These are phyloP conservation scores for Malurus cyaneus DNA, from an alignment of 2,113 vertebrate species.

Conservation along the genomic window DNA sequence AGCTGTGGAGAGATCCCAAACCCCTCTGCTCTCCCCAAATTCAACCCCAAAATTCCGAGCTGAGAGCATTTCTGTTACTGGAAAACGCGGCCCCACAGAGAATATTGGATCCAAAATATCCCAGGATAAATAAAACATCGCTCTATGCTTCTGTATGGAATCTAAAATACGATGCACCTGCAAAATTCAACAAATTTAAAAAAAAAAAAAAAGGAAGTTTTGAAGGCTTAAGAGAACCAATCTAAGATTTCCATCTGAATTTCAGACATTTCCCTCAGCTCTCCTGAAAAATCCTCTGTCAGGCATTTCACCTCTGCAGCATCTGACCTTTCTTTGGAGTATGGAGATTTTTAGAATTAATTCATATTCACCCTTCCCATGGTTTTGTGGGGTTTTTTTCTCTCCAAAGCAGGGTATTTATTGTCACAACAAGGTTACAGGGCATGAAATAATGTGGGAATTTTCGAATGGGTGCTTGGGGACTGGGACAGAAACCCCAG, in stretches of 20 bases:
- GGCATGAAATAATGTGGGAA: neutral
- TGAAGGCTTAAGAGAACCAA: neutral
- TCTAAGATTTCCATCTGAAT: neutral
- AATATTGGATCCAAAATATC: fast-evolving
- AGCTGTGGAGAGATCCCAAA: neutral
- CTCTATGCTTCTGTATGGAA: neutral
- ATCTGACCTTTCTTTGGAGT: neutral
- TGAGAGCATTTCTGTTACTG: neutral
- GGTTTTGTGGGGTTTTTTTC: neutral
- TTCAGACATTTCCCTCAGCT: neutral
- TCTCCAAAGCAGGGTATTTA: neutral
- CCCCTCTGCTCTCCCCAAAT: neutral
- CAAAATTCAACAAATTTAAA: neutral
- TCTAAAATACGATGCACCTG: fast-evolving
- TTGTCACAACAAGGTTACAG: neutral
- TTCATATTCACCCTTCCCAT: neutral
- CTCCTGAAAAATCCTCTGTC: neutral
- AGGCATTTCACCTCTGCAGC: neutral
- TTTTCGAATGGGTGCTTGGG: neutral
- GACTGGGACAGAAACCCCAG: neutral
- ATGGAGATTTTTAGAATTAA: neutral
- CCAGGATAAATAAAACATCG: neutral
- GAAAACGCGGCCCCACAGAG: neutral
- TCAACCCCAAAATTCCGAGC: too few species aligned
- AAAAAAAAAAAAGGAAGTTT: too few species aligned